Percentiles rank a stretch among this genome's conserved stretches.
These are phyloP conservation scores for Cephus nigrinus DNA, from an alignment of 2,888 invertebrate genomes.

Conservation along the genomic window DNA sequence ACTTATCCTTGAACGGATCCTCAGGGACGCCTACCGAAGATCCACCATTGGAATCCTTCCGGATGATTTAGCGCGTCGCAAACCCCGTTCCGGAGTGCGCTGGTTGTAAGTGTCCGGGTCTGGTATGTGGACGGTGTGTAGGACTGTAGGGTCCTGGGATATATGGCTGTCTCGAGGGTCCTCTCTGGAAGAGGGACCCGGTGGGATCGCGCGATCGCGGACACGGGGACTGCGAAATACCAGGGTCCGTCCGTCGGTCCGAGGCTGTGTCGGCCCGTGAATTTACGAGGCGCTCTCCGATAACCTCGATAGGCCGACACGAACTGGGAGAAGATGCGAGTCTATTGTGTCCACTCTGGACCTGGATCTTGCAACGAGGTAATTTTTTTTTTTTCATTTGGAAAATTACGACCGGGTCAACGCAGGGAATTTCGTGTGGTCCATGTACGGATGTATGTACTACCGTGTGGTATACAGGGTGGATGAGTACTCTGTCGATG, in stretches of 20 bases:
- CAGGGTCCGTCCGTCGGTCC: slow-evolving; percentile 27
- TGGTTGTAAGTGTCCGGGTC: slow-evolving; percentile 54
- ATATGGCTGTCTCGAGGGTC: slow-evolving; percentile 48
- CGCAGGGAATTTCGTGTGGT: neutral
- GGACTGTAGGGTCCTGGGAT: slow-evolving; percentile 43
- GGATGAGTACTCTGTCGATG: neutral
- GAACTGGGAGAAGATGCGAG: slow-evolving; percentile 8
- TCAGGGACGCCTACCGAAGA: neutral
- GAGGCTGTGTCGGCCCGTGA: slow-evolving; percentile 37
- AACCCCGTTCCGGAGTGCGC: slow-evolving; percentile 25
- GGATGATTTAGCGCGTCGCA: slow-evolving; percentile 42
- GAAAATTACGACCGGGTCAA: neutral
- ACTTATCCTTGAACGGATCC: neutral
- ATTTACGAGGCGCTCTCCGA: slow-evolving; percentile 46
- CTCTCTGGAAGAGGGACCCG: slow-evolving; percentile 21
- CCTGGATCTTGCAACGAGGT: neutral
- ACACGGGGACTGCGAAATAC: slow-evolving; percentile 37
- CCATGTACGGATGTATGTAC: neutral
- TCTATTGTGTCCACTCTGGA: neutral
- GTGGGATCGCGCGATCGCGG: slow-evolving; percentile 18
- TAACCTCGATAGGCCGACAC: slow-evolving; percentile 49
- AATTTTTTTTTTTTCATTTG: neutral
- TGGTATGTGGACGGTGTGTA: slow-evolving; percentile 52
- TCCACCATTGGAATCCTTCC: neutral
- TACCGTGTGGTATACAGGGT: neutral